A percentile compares a stretch with the other conserved stretches of the same genome.
Evolutionary conservation across 1,140 invertebrate genomes (phyloP).

Genomic region (fruit fly (Drosophila melanogaster)): DNA sequence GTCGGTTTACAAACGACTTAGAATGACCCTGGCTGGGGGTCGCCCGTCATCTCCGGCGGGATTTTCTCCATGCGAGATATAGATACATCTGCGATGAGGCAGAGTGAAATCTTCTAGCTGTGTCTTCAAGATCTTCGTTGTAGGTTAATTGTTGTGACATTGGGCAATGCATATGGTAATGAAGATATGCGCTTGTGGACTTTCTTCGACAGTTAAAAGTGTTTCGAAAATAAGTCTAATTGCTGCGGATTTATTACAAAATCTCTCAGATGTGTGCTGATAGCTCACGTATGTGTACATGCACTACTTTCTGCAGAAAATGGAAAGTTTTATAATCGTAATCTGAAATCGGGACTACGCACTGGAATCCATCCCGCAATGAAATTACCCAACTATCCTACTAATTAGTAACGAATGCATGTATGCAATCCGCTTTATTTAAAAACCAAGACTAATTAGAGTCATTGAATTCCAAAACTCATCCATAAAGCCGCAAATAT

Average conservation of each 20-base stretch:
- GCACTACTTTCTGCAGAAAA: slow-evolving; percentile 43
- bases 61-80: slow-evolving; percentile 57
- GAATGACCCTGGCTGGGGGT: slow-evolving; percentile 55
- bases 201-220: slow-evolving; percentile 65
- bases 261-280: slow-evolving; percentile 39
- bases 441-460: slow-evolving; percentile 60
- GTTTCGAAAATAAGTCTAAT: slow-evolving; percentile 54
- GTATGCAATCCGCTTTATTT: slow-evolving; percentile 38
- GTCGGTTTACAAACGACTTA: slow-evolving; percentile 46
- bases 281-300: slow-evolving; percentile 32
- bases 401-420: slow-evolving; percentile 56
- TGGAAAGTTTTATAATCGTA: slow-evolving; percentile 39
- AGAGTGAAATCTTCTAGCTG: slow-evolving; percentile 67
- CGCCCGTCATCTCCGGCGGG: slow-evolving; percentile 32
- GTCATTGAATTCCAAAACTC: slow-evolving; percentile 43
- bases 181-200: slow-evolving; percentile 28
- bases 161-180: slow-evolving; percentile 59
- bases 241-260: slow-evolving; percentile 46
- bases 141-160: slow-evolving; percentile 78
- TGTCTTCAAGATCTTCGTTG: slow-evolving; percentile 68
- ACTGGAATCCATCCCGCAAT: neutral
- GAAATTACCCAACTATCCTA: slow-evolving; percentile 21
- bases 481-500: slow-evolving; percentile 68
- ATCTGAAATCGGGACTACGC: slow-evolving; percentile 10
- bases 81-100: slow-evolving; percentile 50